Evolutionary conservation across 1,140 invertebrate genomes (phyloP), one percentile per base, ranked within the genome.

Genomic region (Bombus turneri): DNA sequence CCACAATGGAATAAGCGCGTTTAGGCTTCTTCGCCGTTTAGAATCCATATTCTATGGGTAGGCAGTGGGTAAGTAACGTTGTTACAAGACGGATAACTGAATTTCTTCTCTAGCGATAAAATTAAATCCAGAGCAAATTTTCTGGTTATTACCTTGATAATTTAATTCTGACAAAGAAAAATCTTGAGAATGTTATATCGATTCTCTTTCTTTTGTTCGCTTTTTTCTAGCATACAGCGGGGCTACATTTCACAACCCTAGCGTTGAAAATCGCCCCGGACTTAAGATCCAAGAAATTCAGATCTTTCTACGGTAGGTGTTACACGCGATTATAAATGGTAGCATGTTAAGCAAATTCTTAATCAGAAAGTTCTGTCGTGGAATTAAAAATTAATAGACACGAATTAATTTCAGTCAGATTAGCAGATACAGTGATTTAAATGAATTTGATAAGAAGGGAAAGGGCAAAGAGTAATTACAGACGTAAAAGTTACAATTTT

Each of bases 121-220:
- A 22, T 53, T 18, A 53, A 53, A 53, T 53, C 18, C 8, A 2
- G 22, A 25, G 25, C 47, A n/a, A 62, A 80, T 79, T 69, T 72
- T 34, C 34, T 31, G n/a, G 25, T 79, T 43, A 37, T 53, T 15
- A 15, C 37, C 15, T 47, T 31, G 25, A 66, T 53, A 77, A 77
- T 78, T 78, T 69, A 79, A 59, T 84, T 62, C 34, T 13, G 37
- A 1, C 43, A 41, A 77, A 31, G 34, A 41, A 43, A 66, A 53
- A 41, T 18, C 41, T 66, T n/a, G 31, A 2, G 1, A 25, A 6
- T 22, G 25, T 39, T 53, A 47, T n/a, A 28, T 4, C 3, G 31
- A 53, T n/a, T 15, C 22, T 43, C 39, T 12, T 9, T 13, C 5
- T 13, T 34, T 12, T 22, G 3, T 22, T 62, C n/a, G 8, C 15